phyloP scores from a whole-genome alignment of 2,888 invertebrate genomes.

The Drosophila lutescens region DNA sequence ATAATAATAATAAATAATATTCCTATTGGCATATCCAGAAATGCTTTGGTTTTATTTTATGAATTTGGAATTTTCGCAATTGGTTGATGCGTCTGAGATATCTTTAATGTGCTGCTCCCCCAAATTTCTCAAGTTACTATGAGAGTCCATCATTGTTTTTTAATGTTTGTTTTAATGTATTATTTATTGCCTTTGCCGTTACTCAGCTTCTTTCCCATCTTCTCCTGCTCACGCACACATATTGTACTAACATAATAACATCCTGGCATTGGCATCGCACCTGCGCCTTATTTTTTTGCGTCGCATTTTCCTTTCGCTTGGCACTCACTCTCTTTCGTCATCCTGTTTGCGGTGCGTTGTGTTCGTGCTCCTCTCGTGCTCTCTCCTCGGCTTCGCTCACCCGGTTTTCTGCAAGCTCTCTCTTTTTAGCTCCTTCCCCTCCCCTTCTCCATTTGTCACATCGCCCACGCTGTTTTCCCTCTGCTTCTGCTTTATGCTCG shows the following conservation, averaged over 20 bases:
- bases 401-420: slow-evolving; percentile 46
- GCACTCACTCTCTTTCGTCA: slow-evolving; percentile 54
- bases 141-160: not conserved
- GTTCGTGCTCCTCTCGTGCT: not conserved
- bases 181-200: not conserved
- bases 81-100: too few species aligned
- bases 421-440: not conserved
- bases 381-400: slow-evolving; percentile 43
- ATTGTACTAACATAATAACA: slow-evolving; percentile 9
- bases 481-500: slow-evolving; percentile 2
- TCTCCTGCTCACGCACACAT: not conserved
- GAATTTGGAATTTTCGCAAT: too few species aligned
- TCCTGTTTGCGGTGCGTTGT: slow-evolving; percentile 11
- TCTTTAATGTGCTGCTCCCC: too few species aligned
- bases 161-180: not conserved
- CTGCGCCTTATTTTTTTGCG: slow-evolving; percentile 71
- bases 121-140: not conserved
- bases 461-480: slow-evolving; percentile 34
- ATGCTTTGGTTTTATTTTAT: too few species aligned
- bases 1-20: too few species aligned
- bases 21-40: too few species aligned
- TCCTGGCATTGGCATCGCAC: slow-evolving; percentile 60
- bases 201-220: not conserved
- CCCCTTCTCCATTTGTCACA: slow-evolving; percentile 14
- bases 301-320: slow-evolving; percentile 71